Base-by-base conservation (phyloP, 2,888 invertebrate species). In the Sphinx pinastri region DNA sequence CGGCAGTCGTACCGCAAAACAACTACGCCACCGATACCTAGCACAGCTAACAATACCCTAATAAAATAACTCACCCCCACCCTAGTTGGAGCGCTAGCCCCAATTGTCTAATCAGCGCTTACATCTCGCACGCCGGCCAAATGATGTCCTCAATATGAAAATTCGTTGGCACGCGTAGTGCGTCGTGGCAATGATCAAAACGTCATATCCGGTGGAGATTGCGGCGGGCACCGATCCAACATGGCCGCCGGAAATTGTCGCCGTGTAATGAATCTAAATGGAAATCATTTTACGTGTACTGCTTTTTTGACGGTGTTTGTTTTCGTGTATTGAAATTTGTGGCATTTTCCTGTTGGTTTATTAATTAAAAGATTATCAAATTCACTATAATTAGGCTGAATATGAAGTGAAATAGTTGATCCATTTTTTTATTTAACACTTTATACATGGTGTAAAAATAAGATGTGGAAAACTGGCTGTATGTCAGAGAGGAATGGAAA, bases 191-290 rank as follows among this genome's bases (percentile, higher is more conserved):
- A 87, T 83, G 81, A 86, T 86, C 84, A 82, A 83, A 83, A 83
- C 86, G 81, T 86, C 86, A 87, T 83, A 83, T 87, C 87, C 87
- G 86, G 78, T 79, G 72, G 76, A 82, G 81, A 85, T 85, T 80
- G 81, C 77, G 73, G 75, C 82, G 84, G 83, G 83, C 85, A 81
- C 73, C 79, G 81, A 83, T 86, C 83, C 87, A 86, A 85, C 77
- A 87, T 88, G 87, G 88, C 86, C 73, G 74, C 84, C 87, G 88
- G 88, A 89, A 84, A 86, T 88, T 88, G 86, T 84, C 81, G 84
- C 84, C 77, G 79, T 79, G 81, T 85, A 85, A 87, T 85, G 84
- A 87, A 87, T 82, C 81, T 79, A 80, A 83, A 83, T 83, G 81
- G 80, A 81, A 78, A 74, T 71, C 69, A 74, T 75, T 67, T 67